Evolutionary conservation across 2,113 vertebrate genomes (phyloP).

Genomic region (Hirundichthys speculiger): DNA sequence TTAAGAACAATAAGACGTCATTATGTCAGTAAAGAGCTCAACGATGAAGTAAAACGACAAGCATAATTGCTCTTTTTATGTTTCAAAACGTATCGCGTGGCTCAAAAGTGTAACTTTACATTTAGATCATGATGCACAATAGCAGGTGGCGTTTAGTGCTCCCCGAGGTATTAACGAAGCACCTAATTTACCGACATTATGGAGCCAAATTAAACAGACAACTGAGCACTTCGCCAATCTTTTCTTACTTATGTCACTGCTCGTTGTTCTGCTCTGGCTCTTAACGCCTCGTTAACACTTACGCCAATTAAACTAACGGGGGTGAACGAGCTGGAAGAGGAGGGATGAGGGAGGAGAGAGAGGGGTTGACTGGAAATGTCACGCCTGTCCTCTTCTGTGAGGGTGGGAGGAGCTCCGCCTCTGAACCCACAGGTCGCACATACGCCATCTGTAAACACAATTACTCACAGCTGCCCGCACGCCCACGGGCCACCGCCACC

Average conservation of each 20-base stretch:
- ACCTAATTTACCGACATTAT: slow-evolving; percentile 22
- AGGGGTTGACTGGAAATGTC: slow-evolving; percentile 40
- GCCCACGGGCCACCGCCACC: slow-evolving; percentile 52
- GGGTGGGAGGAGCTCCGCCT: slow-evolving; percentile 5
- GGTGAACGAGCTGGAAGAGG: slow-evolving; percentile 30
- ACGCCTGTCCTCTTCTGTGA: slow-evolving; percentile 36
- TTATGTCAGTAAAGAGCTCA: not conserved
- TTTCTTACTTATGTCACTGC: slow-evolving; percentile 13
- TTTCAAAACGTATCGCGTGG: not conserved
- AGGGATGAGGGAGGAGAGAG: not conserved
- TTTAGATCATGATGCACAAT: slow-evolving; percentile 6
- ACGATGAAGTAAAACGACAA: not conserved
- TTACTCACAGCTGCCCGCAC: slow-evolving; percentile 71
- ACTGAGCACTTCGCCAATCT: slow-evolving; percentile 5
- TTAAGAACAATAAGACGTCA: not conserved
- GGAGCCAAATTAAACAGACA: slow-evolving; percentile 43
- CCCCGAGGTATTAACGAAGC: slow-evolving; percentile 27
- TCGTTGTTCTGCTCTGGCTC: slow-evolving; percentile 50
- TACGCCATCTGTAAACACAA: slow-evolving; percentile 72
- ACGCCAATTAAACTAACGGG: slow-evolving; percentile 46
- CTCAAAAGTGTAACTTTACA: not conserved
- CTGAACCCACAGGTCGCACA: slow-evolving; percentile 59
- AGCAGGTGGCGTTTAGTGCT: slow-evolving; percentile 17
- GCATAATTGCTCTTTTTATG: not conserved
- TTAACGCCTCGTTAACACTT: slow-evolving; percentile 51